phyloP scores from a whole-genome alignment of 2,888 invertebrate genomes.

The Psococerastis gibbosa region DNA sequence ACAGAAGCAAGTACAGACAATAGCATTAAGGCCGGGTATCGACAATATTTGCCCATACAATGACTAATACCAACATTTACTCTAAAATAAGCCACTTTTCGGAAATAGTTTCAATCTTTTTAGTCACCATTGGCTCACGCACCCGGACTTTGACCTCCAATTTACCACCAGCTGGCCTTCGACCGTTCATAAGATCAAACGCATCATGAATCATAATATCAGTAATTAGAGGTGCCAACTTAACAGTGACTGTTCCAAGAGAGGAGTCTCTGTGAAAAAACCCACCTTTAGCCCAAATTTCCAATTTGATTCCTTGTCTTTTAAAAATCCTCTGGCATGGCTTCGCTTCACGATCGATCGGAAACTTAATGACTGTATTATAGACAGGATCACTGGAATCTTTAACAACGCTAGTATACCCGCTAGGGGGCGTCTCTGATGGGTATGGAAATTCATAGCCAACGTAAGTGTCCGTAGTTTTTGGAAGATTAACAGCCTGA shows the following conservation, averaged over 20 bases:
- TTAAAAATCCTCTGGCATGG: slow-evolving; percentile 75
- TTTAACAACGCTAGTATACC: slow-evolving; percentile 58
- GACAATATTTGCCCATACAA: too few species aligned
- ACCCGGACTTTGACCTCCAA: slow-evolving; percentile 74
- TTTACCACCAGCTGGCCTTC: slow-evolving; percentile 74
- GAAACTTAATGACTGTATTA: slow-evolving; percentile 56
- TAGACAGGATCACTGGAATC: slow-evolving; percentile 82
- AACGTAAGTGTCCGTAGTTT: slow-evolving; percentile 83
- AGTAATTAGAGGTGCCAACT: slow-evolving; percentile 75
- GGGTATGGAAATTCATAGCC: slow-evolving; percentile 86
- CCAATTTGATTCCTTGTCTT: slow-evolving; percentile 72
- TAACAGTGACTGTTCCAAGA: slow-evolving; percentile 64
- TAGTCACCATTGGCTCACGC: slow-evolving; percentile 71
- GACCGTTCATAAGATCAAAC: slow-evolving; percentile 78
- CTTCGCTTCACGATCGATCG: slow-evolving; percentile 58
- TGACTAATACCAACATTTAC: slow-evolving; percentile 25
- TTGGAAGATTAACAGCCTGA: slow-evolving; percentile 65
- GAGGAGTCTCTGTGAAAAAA: slow-evolving; percentile 78
- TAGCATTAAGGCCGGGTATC: too few species aligned
- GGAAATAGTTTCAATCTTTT: slow-evolving; percentile 69
- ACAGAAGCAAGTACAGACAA: too few species aligned
- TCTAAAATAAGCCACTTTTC: slow-evolving; percentile 89
- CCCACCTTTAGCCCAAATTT: slow-evolving; percentile 84
- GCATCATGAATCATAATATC: slow-evolving; percentile 79
- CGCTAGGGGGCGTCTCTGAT: slow-evolving; percentile 49